A percentile compares a stretch with the other conserved stretches of the same genome.
These are phyloP conservation scores for Embidobia sp. DNA, from an alignment of 2,888 invertebrate species.

Conservation along the genomic window DNA sequence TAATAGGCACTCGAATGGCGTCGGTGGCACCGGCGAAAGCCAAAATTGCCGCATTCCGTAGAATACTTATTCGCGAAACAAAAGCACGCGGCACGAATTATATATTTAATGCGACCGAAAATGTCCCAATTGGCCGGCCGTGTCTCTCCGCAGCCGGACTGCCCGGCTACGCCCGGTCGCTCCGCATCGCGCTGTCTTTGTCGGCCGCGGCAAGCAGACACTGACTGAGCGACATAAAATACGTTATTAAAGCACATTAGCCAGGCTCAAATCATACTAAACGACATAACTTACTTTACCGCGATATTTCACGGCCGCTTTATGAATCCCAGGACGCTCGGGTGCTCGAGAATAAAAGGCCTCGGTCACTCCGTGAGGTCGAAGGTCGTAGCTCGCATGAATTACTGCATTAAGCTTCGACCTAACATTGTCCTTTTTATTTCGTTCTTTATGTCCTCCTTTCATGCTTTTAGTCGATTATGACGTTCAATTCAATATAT, in stretches of 20 bases:
- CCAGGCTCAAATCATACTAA: conserved; percentile 72
- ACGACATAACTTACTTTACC: conserved; percentile 73
- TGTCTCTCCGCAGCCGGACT: conserved; percentile 45
- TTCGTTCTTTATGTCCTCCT: conserved; percentile 52
- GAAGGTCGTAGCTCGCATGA: conserved; percentile 66
- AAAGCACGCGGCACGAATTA: conserved; percentile 66
- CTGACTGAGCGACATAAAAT: conserved; percentile 68
- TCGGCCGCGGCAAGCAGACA: conserved; percentile 50
- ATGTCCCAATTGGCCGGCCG: conserved; percentile 68
- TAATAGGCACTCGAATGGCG: conserved; percentile 58
- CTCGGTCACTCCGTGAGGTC: conserved; percentile 64
- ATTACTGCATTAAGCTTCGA: conserved; percentile 67
- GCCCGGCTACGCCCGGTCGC: conserved; percentile 4
- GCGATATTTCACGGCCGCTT: conserved; percentile 73
- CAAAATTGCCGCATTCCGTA: conserved; percentile 58
- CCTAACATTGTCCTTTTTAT: conserved; percentile 64
- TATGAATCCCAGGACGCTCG: conserved; percentile 71
- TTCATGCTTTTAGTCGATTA: conserved; percentile 57
- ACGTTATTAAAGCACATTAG: conserved; percentile 73
- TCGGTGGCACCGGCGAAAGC: conserved; percentile 34
- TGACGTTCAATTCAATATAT: conserved; percentile 46
- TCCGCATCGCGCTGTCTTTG: conserved; percentile 44
- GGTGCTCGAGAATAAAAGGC: conserved; percentile 69
- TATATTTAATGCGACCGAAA: conserved; percentile 68
- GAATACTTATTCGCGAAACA: conserved; percentile 63